These are phyloP conservation scores for Hypsopygia costalis DNA, from an alignment of 2,888 invertebrate genomes.

Conservation along the genomic window DNA sequence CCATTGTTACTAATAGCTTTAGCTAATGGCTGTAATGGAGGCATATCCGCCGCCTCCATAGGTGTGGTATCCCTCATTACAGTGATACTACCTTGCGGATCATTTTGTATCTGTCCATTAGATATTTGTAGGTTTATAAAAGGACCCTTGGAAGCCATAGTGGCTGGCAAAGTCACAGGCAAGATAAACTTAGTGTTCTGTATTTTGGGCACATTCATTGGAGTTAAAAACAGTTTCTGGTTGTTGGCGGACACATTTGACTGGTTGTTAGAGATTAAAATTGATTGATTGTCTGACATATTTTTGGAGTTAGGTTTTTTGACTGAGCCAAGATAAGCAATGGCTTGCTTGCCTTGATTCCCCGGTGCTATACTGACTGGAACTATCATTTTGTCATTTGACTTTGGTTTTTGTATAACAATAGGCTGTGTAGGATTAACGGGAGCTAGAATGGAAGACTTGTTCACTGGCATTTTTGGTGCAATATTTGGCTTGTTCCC, in stretches of 20 bases:
- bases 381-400: conserved; percentile 69
- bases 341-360: conserved; percentile 64
- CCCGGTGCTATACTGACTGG: conserved; percentile 69
- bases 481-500: conserved; percentile 64
- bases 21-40: conserved; percentile 64
- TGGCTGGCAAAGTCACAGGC: conserved; percentile 72
- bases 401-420: conserved; percentile 79
- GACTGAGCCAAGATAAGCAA: conserved; percentile 78
- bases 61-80: conserved; percentile 74
- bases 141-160: conserved; percentile 80
- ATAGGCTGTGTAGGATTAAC: conserved; percentile 71
- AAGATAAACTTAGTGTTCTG: conserved; percentile 77
- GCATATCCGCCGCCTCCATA: conserved; percentile 57
- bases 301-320: conserved; percentile 69
- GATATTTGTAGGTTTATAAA: conserved; percentile 85
- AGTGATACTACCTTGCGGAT: conserved; percentile 81
- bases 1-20: conserved; percentile 53
- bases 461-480: conserved; percentile 58
- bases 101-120: conserved; percentile 82
- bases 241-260: conserved; percentile 59
- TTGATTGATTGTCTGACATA: conserved; percentile 63
- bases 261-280: conserved; percentile 69
- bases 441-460: conserved; percentile 63
- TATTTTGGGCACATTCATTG: conserved; percentile 80
- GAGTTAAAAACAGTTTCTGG: conserved; percentile 80